Evolutionary conservation across 2,888 invertebrate species (phyloP), one percentile per base, ranked within the genome.

Genomic region (Andricus quercusramuli): DNA sequence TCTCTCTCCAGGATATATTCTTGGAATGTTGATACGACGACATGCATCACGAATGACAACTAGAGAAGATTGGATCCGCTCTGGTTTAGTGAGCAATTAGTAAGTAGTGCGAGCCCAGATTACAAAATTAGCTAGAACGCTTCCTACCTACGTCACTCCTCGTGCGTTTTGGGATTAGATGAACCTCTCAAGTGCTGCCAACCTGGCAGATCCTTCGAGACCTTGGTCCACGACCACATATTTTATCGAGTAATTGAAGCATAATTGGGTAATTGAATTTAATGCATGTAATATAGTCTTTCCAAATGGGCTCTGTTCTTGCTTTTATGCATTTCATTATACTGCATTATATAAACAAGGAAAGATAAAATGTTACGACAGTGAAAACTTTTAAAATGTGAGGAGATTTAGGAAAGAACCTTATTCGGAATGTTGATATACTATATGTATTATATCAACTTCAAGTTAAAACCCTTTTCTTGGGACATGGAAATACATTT

Each of bases 21-120:
- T 32, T 32, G 51, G 32, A 70, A 51, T 51, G 51, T 70, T 70
- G 51, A 32, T 22, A 51, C 64, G 51, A 78, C 47, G 78, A 56
- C 64, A 78, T 66, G 78, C 44, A 67, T 67, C 29, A 51, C 78
- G 67, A 56, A 78, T 56, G 66, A 64, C 32, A 62, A 56, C 82
- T 77, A 79, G 85, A 84, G 90, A 89, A 91, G 90, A 91, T 90
- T 91, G 90, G 91, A 89, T 90, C 86, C 87, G 83, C 83, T 83
- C 84, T 89, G 88, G 87, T 91, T 91, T 91, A 91, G 90, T 90
- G 90, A 89, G 91, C 90, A 91, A 90, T 91, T 91, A 91, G 87
- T 87, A 85, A 86, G 84, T 88, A 89, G 90, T 87, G 89, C 87
- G 89, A 88, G 90, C 85, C 86, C 83, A 86, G 90, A 91, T 91